phyloP scores from a whole-genome alignment of 2,113 vertebrate genomes.

The Nerophis lumbriciformis region DNA sequence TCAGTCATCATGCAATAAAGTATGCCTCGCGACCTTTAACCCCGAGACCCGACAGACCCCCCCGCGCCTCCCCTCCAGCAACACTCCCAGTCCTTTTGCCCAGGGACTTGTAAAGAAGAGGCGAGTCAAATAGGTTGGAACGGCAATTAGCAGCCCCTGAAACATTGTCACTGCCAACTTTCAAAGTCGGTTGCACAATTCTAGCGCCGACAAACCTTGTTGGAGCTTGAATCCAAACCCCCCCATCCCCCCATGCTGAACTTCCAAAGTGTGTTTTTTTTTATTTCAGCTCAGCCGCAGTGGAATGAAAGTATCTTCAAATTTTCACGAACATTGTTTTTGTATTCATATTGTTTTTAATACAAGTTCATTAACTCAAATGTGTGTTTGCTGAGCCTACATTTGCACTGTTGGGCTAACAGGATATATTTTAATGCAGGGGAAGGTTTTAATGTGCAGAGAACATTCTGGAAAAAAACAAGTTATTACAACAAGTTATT shows the following conservation, averaged over 20 bases:
- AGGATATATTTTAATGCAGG: no score
- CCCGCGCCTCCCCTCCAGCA: constrained; percentile 19
- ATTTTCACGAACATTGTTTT: neutral
- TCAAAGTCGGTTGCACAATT: neutral
- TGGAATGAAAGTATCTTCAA: neutral
- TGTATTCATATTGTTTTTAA: no score
- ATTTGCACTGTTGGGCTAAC: no score
- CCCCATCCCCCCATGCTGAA: neutral
- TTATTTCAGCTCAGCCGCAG: neutral
- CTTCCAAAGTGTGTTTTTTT: neutral
- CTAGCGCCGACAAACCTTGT: neutral
- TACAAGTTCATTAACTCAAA: no score
- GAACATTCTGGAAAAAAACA: no score
- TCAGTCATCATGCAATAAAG: constrained; percentile 72
- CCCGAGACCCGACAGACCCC: constrained; percentile 42
- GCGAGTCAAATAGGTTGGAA: constrained; percentile 19
- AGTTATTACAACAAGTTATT: no score
- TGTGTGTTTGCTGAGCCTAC: no score
- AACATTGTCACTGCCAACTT: constrained; percentile 32
- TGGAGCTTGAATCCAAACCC: neutral
- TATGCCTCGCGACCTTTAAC: constrained; percentile 65
- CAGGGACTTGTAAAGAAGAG: constrained; percentile 18
- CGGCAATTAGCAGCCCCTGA: constrained; percentile 26
- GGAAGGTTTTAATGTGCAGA: no score
- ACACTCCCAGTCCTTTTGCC: neutral